Percentiles rank a stretch among this genome's conserved stretches.
These are phyloP conservation scores for Spodoptera littoralis DNA, from an alignment of 2,888 invertebrate species.

Conservation along the genomic window DNA sequence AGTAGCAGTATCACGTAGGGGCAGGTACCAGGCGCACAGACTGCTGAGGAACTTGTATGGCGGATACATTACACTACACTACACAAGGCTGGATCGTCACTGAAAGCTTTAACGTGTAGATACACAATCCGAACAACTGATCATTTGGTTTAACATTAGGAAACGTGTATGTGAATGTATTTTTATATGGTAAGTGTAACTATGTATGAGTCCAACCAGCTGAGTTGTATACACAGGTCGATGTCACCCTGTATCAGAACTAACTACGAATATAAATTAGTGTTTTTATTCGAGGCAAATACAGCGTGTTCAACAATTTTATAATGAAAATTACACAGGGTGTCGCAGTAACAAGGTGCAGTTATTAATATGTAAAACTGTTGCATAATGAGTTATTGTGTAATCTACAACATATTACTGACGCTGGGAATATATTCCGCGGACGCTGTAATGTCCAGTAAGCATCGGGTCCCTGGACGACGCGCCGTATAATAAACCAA, in stretches of 20 bases:
- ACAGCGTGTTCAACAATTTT: neutral
- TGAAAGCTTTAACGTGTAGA: slow-evolving; percentile 5
- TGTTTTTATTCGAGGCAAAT: too few species aligned
- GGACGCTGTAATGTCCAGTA: slow-evolving; percentile 21
- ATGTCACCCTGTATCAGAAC: too few species aligned
- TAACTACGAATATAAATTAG: too few species aligned
- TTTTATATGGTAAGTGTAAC: too few species aligned
- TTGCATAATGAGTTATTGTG: slow-evolving; percentile 27
- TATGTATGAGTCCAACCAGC: too few species aligned
- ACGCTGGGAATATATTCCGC: slow-evolving; percentile 34
- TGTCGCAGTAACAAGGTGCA: neutral
- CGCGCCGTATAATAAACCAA: slow-evolving; percentile 42
- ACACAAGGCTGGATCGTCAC: neutral
- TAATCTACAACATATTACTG: slow-evolving; percentile 24
- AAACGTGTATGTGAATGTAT: too few species aligned
- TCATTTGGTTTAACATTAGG: too few species aligned
- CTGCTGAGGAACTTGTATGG: slow-evolving; percentile 2
- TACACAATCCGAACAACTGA: too few species aligned
- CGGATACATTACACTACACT: too few species aligned
- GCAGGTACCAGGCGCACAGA: slow-evolving; percentile 13
- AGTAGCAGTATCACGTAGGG: slow-evolving; percentile 26
- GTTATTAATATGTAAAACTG: slow-evolving; percentile 44
- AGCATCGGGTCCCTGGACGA: slow-evolving; percentile 26
- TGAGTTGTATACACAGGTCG: too few species aligned
- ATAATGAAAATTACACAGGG: slow-evolving; percentile 3